Base-by-base conservation (phyloP, 2,113 vertebrate species). In the Pipa parva region DNA sequence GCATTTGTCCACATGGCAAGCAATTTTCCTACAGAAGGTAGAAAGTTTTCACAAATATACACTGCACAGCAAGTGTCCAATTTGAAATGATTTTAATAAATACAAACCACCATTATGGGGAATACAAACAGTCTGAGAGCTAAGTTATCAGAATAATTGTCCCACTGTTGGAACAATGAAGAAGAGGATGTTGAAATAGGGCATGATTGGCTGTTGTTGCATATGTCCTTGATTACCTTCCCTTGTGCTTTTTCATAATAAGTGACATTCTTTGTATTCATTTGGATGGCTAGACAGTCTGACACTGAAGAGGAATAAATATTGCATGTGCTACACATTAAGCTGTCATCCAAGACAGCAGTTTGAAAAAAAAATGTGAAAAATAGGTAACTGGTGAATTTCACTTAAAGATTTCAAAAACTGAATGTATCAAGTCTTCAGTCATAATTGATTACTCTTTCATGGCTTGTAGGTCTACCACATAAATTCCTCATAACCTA, bases 271-370 rank as follows among this genome's bases (percentile, higher is more conserved):
- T 97, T 98, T 97, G 93, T 97, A 92, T 94, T 95, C 92, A 82
- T 80, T 88, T 81, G 93, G 94, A 96, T 92, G 93, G 93, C 92
- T 95, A 92, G 97, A 97, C 95, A 99, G 93, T 94, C 94, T 99
- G 97, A 97, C 94, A 97, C 93, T 92, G 91, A 93, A 97, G 91
- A 95, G 93, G 93, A 97, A 99, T 98, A 99, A 98, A 99, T 99
- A 98, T 99, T 98, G 93, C 95, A 96, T 98, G 93, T 96, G 95
- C 94, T 93, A 94, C 93, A 95, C 94, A 99, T 99, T 98, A 98
- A 96, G 94, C 93, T 98, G 95, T 99, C 97, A 98, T 92, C 91
- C 86, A 85, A 92, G 90, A 89, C 89, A 90, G 88, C 87, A 79
- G 87, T 91, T 91, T 88, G 88, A 52, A 25, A 68, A 60, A 68